phyloP scores from a whole-genome alignment of 2,797 vertebrate genomes.

The Galagoides demidoff region DNA sequence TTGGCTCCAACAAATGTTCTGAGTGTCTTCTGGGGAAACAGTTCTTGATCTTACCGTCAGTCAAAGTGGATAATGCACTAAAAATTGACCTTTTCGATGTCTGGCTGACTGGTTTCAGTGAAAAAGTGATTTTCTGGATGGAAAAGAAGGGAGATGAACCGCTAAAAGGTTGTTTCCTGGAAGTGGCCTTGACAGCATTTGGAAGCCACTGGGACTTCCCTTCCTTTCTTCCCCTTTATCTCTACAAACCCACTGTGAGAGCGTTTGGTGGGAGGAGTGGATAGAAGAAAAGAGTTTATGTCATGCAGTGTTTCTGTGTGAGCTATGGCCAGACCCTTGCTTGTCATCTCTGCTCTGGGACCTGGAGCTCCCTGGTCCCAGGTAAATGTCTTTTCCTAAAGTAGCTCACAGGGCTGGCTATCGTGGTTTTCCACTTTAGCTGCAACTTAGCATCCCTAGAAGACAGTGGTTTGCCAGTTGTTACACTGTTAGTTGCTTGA shows the following conservation, averaged over 20 bases:
- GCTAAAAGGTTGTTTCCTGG: not conserved
- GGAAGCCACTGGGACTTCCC: not conserved
- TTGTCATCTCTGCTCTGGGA: not conserved
- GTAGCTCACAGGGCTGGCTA: fast-evolving
- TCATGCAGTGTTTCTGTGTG: not conserved
- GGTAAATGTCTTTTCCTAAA: not conserved
- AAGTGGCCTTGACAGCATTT: not conserved
- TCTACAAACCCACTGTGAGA: not conserved
- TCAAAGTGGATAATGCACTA: slow-evolving; percentile 23
- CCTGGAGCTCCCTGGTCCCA: not conserved
- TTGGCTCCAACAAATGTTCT: not conserved
- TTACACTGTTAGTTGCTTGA: not conserved
- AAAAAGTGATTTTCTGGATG: slow-evolving; percentile 41
- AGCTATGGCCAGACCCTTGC: not conserved
- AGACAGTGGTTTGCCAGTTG: not conserved
- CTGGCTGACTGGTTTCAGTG: not conserved
- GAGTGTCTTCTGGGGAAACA: not conserved
- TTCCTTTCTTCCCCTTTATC: not conserved
- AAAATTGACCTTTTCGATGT: slow-evolving; percentile 8
- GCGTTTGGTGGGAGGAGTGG: not conserved
- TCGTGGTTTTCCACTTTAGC: not conserved
- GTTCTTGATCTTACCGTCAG: not conserved
- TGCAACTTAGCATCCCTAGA: not conserved
- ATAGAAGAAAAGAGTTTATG: not conserved
- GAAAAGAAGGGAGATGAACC: not conserved